phyloP scores from a whole-genome alignment of 2,888 invertebrate genomes.

The Timandra comae region DNA sequence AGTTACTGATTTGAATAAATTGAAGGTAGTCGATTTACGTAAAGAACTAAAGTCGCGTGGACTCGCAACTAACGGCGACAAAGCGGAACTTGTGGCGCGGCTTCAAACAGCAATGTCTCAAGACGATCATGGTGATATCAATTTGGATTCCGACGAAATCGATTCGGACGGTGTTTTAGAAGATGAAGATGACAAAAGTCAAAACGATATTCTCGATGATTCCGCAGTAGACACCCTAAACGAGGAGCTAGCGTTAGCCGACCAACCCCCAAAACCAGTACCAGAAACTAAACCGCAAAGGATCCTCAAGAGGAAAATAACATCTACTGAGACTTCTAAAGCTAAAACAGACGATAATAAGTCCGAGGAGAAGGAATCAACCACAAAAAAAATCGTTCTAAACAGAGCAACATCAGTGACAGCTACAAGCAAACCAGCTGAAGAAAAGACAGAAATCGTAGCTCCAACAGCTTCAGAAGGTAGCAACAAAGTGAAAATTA shows the following conservation, averaged over 20 bases:
- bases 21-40: constrained; percentile 89
- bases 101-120: constrained; percentile 78
- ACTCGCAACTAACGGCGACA: constrained; percentile 85
- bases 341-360: constrained; percentile 29
- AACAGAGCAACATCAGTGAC: constrained; percentile 69
- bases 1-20: constrained; percentile 52
- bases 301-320: constrained; percentile 54
- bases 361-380: constrained; percentile 52
- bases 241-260: constrained; percentile 57
- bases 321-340: constrained; percentile 33
- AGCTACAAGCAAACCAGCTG: constrained; percentile 26
- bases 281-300: constrained; percentile 42
- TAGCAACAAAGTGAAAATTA: constrained; percentile 53
- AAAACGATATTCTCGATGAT: constrained; percentile 58
- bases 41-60: constrained; percentile 88
- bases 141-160: constrained; percentile 67
- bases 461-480: constrained; percentile 18
- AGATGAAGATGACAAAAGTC: constrained; percentile 75
- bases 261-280: constrained; percentile 35
- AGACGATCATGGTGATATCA: constrained; percentile 56
- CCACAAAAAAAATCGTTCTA: constrained; percentile 79
- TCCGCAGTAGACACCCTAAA: constrained; percentile 52
- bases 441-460: constrained; percentile 30
- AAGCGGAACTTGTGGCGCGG: constrained; percentile 86
- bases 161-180: constrained; percentile 72